Conservation (phyloP, 2,113 vertebrate species). For the Otolemur garnettii region DNA sequence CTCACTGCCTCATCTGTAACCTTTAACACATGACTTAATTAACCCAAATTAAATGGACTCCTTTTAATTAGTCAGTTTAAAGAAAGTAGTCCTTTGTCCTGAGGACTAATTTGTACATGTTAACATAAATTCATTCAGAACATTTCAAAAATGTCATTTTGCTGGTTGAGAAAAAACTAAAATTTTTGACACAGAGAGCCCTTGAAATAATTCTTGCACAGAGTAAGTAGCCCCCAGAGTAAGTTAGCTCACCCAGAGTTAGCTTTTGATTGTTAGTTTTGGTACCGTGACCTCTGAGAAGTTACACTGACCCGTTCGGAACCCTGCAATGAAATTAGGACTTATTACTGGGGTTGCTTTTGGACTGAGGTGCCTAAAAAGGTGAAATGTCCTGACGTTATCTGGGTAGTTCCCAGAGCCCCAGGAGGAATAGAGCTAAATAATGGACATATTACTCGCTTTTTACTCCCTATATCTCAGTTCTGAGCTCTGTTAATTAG, state of each 20-base stretch:
- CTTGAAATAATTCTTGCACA: neutral
- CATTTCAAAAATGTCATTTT: slow-evolving; percentile 39
- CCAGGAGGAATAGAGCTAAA: neutral
- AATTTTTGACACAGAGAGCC: too few species aligned
- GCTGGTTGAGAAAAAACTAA: neutral
- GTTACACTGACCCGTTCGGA: neutral
- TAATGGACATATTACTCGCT: neutral
- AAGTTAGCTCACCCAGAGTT: neutral
- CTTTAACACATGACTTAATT: neutral
- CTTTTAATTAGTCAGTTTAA: neutral
- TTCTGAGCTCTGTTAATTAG: neutral
- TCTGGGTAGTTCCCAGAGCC: neutral
- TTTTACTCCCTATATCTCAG: neutral
- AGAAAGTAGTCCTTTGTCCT: neutral
- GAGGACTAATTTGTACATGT: neutral
- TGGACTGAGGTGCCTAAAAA: neutral
- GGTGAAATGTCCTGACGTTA: too few species aligned
- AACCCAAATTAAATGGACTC: neutral
- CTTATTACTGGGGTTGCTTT: neutral
- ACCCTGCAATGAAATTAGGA: neutral
- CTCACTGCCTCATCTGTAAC: neutral
- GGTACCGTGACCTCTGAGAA: neutral
- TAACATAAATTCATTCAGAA: neutral
- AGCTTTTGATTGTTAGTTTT: neutral
- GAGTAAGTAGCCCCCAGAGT: neutral